A percentile compares a stretch with the other conserved stretches of the same genome.
Evolutionary conservation across 2,113 vertebrate species (phyloP).

Genomic region (Leptosomus discolor): DNA sequence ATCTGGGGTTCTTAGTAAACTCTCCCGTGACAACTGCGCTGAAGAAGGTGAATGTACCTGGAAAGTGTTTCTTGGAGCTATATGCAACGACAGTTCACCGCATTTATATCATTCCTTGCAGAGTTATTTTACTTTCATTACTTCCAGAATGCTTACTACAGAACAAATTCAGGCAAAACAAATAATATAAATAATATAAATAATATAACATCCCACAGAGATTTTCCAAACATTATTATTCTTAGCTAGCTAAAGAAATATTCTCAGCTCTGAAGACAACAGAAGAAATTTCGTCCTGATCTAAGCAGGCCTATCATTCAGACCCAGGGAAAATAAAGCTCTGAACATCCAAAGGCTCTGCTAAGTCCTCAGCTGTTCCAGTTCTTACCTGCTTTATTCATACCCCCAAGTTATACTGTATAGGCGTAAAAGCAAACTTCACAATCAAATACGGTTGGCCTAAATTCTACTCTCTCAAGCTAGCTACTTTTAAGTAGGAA

Average conservation of each 20-base stretch:
- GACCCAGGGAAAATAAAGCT: background rate
- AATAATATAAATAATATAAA: background rate
- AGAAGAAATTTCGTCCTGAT: background rate
- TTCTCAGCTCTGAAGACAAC: background rate
- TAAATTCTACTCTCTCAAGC: background rate
- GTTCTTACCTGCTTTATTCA: background rate
- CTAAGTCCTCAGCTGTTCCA: background rate
- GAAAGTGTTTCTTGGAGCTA: background rate
- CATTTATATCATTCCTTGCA: background rate
- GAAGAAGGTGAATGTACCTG: background rate
- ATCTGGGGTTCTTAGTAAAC: background rate
- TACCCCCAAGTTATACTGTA: background rate
- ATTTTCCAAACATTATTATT: background rate
- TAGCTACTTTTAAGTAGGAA: background rate
- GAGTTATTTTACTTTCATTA: conserved; percentile 16
- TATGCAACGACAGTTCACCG: background rate
- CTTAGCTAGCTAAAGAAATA: background rate
- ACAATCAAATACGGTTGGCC: background rate
- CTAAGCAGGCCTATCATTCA: background rate
- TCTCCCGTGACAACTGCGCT: background rate
- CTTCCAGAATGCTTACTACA: conserved; percentile 10
- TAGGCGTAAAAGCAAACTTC: background rate
- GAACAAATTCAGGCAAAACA: conserved; percentile 11
- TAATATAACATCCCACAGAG: background rate
- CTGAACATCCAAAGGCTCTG: background rate